phyloP scores from a whole-genome alignment of 1,140 invertebrate species.

The Orchesella cincta region DNA sequence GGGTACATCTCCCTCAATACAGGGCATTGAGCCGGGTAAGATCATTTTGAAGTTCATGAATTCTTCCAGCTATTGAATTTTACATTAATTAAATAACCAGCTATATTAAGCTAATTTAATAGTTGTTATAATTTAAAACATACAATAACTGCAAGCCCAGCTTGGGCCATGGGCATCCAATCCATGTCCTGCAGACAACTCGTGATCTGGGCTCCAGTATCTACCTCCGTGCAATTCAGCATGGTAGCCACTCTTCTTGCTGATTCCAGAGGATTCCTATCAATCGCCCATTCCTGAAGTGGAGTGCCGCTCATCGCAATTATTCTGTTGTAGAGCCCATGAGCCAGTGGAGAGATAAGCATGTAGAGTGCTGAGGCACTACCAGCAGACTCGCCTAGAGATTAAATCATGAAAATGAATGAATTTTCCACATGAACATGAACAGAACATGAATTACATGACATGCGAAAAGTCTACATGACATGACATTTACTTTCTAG shows the following conservation, averaged over 20 bases:
- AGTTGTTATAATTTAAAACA: not conserved
- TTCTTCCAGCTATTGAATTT: not conserved
- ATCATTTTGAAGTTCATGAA: not conserved
- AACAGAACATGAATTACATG: too few species aligned
- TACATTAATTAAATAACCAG: too few species aligned
- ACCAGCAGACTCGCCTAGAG: not conserved
- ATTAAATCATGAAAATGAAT: too few species aligned
- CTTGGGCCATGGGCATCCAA: not conserved
- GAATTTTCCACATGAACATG: too few species aligned
- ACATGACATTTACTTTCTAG: too few species aligned
- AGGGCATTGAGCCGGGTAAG: not conserved
- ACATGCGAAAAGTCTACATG: too few species aligned
- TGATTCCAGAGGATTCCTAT: not conserved
- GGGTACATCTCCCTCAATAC: not conserved
- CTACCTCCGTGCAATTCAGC: not conserved
- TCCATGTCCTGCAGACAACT: not conserved
- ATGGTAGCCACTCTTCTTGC: not conserved
- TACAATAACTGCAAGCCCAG: not conserved
- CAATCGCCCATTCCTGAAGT: constrained; percentile 22
- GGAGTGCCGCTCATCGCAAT: constrained; percentile 19
- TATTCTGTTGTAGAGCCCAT: not conserved
- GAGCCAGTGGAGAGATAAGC: constrained; percentile 12
- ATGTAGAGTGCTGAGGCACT: not conserved
- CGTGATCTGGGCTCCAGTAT: not conserved
- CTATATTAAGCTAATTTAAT: not conserved